Evolutionary conservation across 2,888 invertebrate species (phyloP), one percentile per base, ranked within the genome.

Genomic region (Leptogaster cylindrica): DNA sequence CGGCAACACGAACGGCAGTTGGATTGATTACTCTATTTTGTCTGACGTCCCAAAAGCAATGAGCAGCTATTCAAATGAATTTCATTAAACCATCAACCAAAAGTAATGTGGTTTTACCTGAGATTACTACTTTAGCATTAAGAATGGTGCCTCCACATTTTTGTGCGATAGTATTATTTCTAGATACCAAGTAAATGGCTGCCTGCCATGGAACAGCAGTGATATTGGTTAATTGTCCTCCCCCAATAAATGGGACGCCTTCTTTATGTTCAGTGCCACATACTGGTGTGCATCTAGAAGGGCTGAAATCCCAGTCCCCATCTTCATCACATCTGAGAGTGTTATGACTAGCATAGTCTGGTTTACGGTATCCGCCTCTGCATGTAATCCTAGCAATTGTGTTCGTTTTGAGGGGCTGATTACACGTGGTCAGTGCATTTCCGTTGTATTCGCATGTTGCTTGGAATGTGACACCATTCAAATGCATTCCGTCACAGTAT

Each of bases 161-260:
- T 14, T 73, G 70, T 2, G 33, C 28, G 23, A 39, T 69, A 1
- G 8, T 6, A 16, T 10, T 12, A 3, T 36, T 23, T n/a, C 8
- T 6, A 0, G 3, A 3, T 0, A 3, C 31, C n/a, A 36, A 25
- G 50, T 71, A 73, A 12, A 74, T 68, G 7, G 67, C 72, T 0
- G 70, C 71, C 65, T 74, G 72, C 74, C 74, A 74, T 2, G 74
- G 74, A 3, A 72, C 70, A n/a, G 48, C 6, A 3, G 70, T 70
- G 23, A 70, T 72, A 28, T 71, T 70, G 0, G 48, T 64, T 0
- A 0, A 0, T 10, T 68, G 46, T 2, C 72, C 73, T 12, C 68
- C 61, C n/a, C 46, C 23, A 10, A 68, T 14, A 50, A 72, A 72
- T 14, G 67, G 68, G 2, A 33, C 63, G 2, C 16, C 36, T 3